Percentiles rank a stretch among this genome's conserved stretches.
phyloP scores from a whole-genome alignment of 92 coral and sea anemone species.

The Metridium senile region DNA sequence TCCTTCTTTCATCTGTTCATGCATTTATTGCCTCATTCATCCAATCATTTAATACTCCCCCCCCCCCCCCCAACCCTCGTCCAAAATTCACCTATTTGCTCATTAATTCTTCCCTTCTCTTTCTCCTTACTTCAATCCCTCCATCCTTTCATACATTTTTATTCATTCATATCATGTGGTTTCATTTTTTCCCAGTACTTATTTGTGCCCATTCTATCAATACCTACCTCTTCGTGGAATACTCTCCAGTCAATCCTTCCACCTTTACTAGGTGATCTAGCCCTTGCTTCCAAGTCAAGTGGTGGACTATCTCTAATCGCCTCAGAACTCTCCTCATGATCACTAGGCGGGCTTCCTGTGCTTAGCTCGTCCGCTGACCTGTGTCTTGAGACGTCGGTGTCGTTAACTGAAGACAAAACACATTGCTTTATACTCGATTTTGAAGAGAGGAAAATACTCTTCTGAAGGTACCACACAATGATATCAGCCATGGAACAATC shows the following conservation, averaged over 20 bases:
- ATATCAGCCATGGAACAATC: conserved; percentile 35
- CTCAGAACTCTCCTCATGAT: conserved; percentile 25
- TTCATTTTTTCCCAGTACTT: not conserved
- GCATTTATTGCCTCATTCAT: too few species aligned
- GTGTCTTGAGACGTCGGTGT: conserved; percentile 62
- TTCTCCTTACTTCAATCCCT: too few species aligned
- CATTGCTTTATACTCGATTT: conserved; percentile 15
- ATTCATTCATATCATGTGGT: too few species aligned
- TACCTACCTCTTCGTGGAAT: conserved; percentile 92
- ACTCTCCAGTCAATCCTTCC: conserved; percentile 90
- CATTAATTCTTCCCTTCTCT: too few species aligned
- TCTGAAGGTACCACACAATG: conserved; percentile 43
- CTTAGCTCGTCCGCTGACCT: conserved; percentile 69
- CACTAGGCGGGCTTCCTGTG: conserved; percentile 32
- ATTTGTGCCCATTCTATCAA: not conserved
- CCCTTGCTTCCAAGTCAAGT: conserved; percentile 30
- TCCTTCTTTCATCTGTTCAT: too few species aligned
- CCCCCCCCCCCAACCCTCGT: too few species aligned
- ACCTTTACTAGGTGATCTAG: conserved; percentile 31
- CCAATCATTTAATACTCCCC: too few species aligned
- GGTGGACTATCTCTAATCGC: conserved; percentile 40
- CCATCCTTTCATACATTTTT: too few species aligned
- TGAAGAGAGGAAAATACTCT: conserved; percentile 40
- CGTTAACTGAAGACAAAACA: conserved; percentile 39
- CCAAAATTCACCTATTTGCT: too few species aligned